Evolutionary conservation across 2,888 invertebrate species (phyloP).

Genomic region (Pheosia tremula): DNA sequence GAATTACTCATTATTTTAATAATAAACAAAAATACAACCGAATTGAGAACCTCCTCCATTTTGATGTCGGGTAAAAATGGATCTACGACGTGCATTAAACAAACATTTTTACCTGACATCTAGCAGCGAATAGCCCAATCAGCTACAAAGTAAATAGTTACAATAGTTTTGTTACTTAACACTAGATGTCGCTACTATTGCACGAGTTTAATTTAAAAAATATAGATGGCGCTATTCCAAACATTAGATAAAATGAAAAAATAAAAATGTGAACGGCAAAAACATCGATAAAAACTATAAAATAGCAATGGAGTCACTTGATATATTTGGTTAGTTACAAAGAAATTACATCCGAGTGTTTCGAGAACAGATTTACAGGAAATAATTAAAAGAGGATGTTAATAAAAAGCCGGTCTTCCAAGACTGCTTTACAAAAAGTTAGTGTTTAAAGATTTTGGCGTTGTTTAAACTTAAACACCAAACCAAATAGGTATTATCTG

Average conservation of each 20-base stretch:
- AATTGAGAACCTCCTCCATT: too few relatives aligned
- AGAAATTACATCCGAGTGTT: neutral
- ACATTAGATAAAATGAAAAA: neutral
- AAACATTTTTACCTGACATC: constrained; percentile 7
- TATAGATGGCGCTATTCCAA: constrained; percentile 12
- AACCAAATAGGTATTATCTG: neutral
- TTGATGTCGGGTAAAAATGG: too few relatives aligned
- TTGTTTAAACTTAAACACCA: neutral
- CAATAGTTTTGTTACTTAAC: constrained; percentile 6
- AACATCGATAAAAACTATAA: too few relatives aligned
- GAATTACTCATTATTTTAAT: too few relatives aligned
- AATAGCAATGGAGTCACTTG: neutral
- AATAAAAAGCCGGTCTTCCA: neutral
- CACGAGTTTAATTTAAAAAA: neutral
- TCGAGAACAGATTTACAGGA: neutral
- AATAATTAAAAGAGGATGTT: constrained; percentile 6
- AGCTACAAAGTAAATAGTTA: neutral
- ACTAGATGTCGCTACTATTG: constrained; percentile 13
- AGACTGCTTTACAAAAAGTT: neutral
- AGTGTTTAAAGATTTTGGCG: neutral
- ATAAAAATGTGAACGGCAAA: too few relatives aligned
- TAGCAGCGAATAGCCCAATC: constrained; percentile 5
- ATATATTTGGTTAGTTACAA: neutral
- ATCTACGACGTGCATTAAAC: too few relatives aligned
- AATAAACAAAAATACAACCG: too few relatives aligned